Evolutionary conservation across 2,888 invertebrate species (phyloP), one percentile per base, ranked within the genome.

Genomic region (Epinotia demarniana): DNA sequence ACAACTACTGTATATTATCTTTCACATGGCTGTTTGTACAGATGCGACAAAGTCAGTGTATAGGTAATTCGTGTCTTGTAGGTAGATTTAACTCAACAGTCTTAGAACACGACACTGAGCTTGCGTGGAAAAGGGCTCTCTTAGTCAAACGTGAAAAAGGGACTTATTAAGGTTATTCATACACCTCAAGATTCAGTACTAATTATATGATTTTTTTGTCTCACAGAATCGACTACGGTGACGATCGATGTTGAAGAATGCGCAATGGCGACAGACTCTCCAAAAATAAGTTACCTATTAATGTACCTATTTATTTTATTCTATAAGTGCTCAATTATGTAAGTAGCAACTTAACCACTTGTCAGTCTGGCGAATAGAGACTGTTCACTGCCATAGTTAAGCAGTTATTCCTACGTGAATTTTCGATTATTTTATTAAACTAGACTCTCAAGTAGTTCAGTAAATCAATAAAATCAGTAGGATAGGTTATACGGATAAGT

Each of bases 161-260:
- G 8, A 39, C 2, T 33, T 33, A 33, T 8, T 3, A 33, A 33
- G 8, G 33, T 33, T 33, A n/a, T n/a, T n/a, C n/a, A n/a, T n/a
- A 33, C 33, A 33, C 4, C 3, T 16, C 16, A 49, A 53, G 53
- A n/a, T 6, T n/a, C 8, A n/a, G 53, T 53, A 53, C 4, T 53
- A 53, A 53, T 53, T n/a, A n/a, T 8, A 6, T 53, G 13, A 12
- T n/a, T 53, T 53, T 53, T n/a, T 53, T 53, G 5, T 53, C n/a
- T 53, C n/a, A n/a, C 53, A 53, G 53, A 53, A 53, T 53, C n/a
- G 53, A 53, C 53, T 53, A 53, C n/a, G 53, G 53, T n/a, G 53
- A 53, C 53, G 53, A 53, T 1, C 53, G 53, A 53, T 53, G 53
- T 8, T 53, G n/a, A 53, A 16, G 53, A 53, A 53, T 5, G n/a